Evolutionary conservation across 2,797 vertebrate genomes (phyloP), one percentile per base, ranked within the genome.

Genomic region (Gymnopithys bicolor): DNA sequence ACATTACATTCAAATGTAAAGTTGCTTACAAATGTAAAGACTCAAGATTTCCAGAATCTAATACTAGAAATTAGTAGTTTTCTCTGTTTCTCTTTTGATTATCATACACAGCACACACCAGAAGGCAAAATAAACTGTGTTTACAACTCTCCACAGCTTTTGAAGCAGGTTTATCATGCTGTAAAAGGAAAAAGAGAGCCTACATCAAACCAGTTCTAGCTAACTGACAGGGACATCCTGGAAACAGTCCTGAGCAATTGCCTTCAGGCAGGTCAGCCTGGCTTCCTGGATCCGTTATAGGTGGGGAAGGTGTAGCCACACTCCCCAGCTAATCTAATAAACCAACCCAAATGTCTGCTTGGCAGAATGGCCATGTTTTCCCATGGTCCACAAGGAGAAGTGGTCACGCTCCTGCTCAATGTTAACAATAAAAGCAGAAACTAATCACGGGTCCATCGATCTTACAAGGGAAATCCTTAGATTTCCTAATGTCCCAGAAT

Each of bases 11-110:
- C 9, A 4, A 56, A 88, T 37, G 52, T 48, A 51, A 87, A 87
- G 48, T 13, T 80, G 19, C 89, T 93, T 79, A 87, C 33, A 39
- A 39, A 39, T 39, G 39, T 39, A 39, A 90, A 90, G 77, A 75
- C 75, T 77, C 78, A 33, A 94, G 92, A 69, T 77, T 94, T 91
- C 19, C 53, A 88, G 49, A 91, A 86, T 64, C 37, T 62, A 91
- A 63, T 51, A 68, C 19, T 71, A 56, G 49, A 68, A 68, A 63
- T 53, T 5, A 51, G 39, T 32, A 32, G 5, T 69, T 90, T 89
- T 37, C 51, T 87, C 62, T 77, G 30, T 32, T 96, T 87, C 49
- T 76, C 46, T 87, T 92, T 59, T 78, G 23, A 71, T 85, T 77
- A 13, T 46, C 83, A 64, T 33, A 66, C 37, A 80, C 19, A 80